Base-by-base conservation (phyloP, 2,888 invertebrate species). In the Furcula furcula region DNA sequence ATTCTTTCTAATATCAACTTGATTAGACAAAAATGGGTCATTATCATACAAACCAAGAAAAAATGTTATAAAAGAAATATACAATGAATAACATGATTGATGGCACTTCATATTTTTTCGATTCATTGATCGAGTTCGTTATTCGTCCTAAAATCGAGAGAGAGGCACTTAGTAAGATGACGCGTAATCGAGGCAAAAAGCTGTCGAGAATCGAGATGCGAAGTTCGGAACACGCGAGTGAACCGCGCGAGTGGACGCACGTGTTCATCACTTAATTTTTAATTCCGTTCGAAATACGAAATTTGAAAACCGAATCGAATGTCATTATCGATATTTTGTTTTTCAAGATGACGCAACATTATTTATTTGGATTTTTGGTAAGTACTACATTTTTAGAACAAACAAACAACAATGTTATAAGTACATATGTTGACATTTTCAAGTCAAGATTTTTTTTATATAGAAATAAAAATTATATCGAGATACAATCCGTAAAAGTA, bases 141-240 rank as follows among this genome's bases (percentile, higher is more conserved):
- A n/a, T n/a, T n/a, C n/a, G n/a, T n/a, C n/a, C 9, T 14, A n/a
- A 28, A 10, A 26, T 7, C 10, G 15, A 18, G 28, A 10, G 28
- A 28, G 15, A 18, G 28, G 18, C 11, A 10, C 28, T 18, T 28
- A 18, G 28, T 28, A 28, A 27, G 10, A 10, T 7, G 5, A 4
- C 16, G 39, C 43, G 28, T 34, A 39, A 36, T 34, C 18, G 47
- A 73, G 26, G 73, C 76, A 76, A 81, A 76, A 80, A 79, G 77
- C 76, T 73, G 58, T 42, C 46, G 64, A 36, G 54, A 59, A 57
- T 42, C 46, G 64, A 36, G 54, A 59, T 43, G 42, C 35, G 42
- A 55, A 68, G 64, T 62, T 64, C 55, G 68, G 44, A 64, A 78
- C 66, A 71, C 62, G 59, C 50, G 41, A 52, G 56, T 60, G 46